Evolutionary conservation across 2,888 invertebrate genomes (phyloP).

Genomic region (Apotomis capreana): DNA sequence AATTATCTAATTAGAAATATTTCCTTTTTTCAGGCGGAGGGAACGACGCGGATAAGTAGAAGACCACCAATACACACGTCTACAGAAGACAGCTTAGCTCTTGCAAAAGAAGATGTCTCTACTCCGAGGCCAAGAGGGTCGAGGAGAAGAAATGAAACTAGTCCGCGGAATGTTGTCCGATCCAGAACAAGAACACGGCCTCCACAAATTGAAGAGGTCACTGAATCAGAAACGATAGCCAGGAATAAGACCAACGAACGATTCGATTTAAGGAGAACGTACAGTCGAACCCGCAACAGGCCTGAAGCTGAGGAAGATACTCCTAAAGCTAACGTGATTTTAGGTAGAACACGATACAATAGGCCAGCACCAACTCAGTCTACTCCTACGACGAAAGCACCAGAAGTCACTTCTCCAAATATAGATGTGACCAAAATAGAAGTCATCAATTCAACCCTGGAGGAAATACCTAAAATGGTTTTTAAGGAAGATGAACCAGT

Average conservation of each 20-base stretch:
- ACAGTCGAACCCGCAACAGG: conserved; percentile 66
- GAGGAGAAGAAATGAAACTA: conserved; percentile 64
- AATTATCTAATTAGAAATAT: conserved; percentile 14
- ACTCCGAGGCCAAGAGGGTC: conserved; percentile 64
- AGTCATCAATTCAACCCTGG: conserved; percentile 60
- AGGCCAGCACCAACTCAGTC: conserved; percentile 46
- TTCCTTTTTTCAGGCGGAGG: conserved; percentile 67
- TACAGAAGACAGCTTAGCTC: conserved; percentile 54
- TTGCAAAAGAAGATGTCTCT: conserved; percentile 57
- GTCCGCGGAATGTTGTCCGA: conserved; percentile 55
- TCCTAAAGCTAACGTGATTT: conserved; percentile 57
- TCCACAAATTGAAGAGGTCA: conserved; percentile 48
- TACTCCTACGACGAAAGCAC: conserved; percentile 50
- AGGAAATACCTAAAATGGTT: conserved; percentile 60
- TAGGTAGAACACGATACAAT: conserved; percentile 59
- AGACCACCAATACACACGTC: conserved; percentile 58
- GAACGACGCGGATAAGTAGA: conserved; percentile 62
- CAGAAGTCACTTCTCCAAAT: conserved; percentile 55
- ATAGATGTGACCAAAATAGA: conserved; percentile 65
- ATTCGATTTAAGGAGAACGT: conserved; percentile 71
- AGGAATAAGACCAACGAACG: conserved; percentile 64
- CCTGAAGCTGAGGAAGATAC: conserved; percentile 54
- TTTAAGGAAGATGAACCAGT: conserved; percentile 56
- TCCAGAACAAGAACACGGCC: conserved; percentile 64
- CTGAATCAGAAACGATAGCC: conserved; percentile 52